A percentile compares a stretch with the other conserved stretches of the same genome.
phyloP scores from a whole-genome alignment of 2,888 invertebrate genomes.

The Serripes groenlandicus region DNA sequence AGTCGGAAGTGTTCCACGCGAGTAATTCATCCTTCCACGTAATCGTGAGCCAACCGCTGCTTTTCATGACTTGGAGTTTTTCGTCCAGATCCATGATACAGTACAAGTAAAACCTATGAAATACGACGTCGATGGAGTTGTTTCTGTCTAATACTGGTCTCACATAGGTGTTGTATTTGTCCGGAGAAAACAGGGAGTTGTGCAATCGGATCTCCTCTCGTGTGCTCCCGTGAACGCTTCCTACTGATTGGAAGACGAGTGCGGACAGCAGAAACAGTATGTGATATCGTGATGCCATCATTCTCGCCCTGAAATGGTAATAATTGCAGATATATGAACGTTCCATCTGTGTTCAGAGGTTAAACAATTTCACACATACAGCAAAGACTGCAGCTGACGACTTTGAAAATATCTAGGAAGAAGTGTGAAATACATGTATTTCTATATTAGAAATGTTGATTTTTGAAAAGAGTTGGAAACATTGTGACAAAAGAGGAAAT shows the following conservation, averaged over 20 bases:
- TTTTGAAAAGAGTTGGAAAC: too few species aligned
- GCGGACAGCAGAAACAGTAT: too few species aligned
- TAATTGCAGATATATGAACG: too few species aligned
- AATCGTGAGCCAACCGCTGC: conserved; percentile 52
- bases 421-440: too few species aligned
- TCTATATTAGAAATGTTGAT: too few species aligned
- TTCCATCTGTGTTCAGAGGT: too few species aligned
- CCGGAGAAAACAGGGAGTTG: conserved; percentile 21
- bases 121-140: conserved; percentile 31
- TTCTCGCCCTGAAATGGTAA: too few species aligned
- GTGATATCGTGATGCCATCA: too few species aligned
- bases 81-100: conserved; percentile 55
- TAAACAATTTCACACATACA: too few species aligned
- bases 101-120: conserved; percentile 37
- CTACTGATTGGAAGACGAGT: background rate
- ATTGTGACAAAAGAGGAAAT: too few species aligned
- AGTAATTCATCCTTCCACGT: conserved; percentile 52
- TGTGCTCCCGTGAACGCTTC: background rate
- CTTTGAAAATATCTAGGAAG: too few species aligned
- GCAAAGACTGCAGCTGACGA: too few species aligned
- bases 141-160: conserved; percentile 32
- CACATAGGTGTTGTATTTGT: conserved; percentile 43
- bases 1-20: conserved; percentile 40
- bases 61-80: conserved; percentile 52
- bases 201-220: conserved; percentile 54